These are phyloP conservation scores for Stictonetta naevosa DNA, from an alignment of 2,113 vertebrate species.

Conservation along the genomic window DNA sequence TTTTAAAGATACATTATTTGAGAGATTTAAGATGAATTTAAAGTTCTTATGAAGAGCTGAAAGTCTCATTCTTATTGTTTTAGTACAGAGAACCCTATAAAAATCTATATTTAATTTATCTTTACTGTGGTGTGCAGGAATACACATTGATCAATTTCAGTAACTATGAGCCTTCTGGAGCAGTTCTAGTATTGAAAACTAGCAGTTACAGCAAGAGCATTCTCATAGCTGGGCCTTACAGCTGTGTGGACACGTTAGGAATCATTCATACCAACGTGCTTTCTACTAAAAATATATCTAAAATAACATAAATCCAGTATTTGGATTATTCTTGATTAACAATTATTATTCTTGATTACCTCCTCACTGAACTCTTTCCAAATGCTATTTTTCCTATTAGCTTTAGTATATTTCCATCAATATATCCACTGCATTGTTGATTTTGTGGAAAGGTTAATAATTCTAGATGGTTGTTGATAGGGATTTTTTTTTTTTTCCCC, in stretches of 20 bases:
- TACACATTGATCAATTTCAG: neutral
- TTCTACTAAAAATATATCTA: neutral
- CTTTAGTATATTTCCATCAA: neutral
- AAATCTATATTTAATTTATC: neutral
- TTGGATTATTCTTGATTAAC: neutral
- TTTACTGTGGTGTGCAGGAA: neutral
- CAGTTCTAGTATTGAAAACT: neutral
- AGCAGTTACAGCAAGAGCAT: neutral
- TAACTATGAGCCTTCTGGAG: neutral
- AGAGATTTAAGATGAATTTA: neutral
- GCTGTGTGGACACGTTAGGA: rapidly evolving
- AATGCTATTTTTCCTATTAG: neutral
- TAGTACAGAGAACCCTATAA: neutral
- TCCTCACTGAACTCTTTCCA: neutral
- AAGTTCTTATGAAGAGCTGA: neutral
- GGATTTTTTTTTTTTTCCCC: neutral
- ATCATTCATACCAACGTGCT: neutral
- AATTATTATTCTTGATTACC: neutral
- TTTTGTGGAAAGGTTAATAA: neutral
- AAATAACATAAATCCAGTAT: neutral
- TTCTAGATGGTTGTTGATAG: neutral
- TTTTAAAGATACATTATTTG: neutral
- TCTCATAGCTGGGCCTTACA: neutral
- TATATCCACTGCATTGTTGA: rapidly evolving
- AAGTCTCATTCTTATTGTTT: neutral